Evolutionary conservation across 2,797 vertebrate species (phyloP), one percentile per base, ranked within the genome.

Genomic region (Eidolon dupreanum): DNA sequence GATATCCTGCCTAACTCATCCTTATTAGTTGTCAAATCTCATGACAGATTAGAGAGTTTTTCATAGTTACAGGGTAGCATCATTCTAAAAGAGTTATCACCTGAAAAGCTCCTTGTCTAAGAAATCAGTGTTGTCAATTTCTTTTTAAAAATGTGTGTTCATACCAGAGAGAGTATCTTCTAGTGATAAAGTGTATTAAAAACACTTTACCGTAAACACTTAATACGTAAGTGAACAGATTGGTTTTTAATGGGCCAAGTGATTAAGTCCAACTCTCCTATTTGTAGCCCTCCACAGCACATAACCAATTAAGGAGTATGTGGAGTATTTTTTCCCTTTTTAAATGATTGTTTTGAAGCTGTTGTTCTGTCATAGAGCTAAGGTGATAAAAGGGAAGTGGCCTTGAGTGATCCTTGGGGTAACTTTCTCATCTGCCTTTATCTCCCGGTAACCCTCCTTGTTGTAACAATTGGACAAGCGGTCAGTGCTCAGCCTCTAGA

Each of bases 11-110:
- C 41, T 90, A 88, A 9, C 28, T 84, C 75, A 78, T 68, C 77
- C 53, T 96, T 71, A 78, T 75, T 75, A 86, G 36, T 96, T 96
- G 89, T 94, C 97, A 96, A 4, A 79, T 79, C 57, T 88, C 36
- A 57, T 94, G 89, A 96, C 86, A 85, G 46, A 92, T 93, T 94
- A 84, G 71, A 88, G 66, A 96, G 12, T 33, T 83, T 93, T 84
- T 90, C 79, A 17, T 84, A 88, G 74, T 95, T 88, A 92, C 6
- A 86, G 24, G 68, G 59, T 68, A 59, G 20, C 51, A 41, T 96
- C 74, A 92, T 96, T 97, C 68, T 77, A 53, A 75, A 93, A 88
- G 90, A 96, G 38, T 92, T 90, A 96, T 89, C 87, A 83, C 65
- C 20, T 78, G 77, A 93, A 91, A 90, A 85, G 59, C 78, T 55